Evolutionary conservation across 2,113 vertebrate species (phyloP), one percentile per base, ranked within the genome.

Genomic region (Promerops cafer): DNA sequence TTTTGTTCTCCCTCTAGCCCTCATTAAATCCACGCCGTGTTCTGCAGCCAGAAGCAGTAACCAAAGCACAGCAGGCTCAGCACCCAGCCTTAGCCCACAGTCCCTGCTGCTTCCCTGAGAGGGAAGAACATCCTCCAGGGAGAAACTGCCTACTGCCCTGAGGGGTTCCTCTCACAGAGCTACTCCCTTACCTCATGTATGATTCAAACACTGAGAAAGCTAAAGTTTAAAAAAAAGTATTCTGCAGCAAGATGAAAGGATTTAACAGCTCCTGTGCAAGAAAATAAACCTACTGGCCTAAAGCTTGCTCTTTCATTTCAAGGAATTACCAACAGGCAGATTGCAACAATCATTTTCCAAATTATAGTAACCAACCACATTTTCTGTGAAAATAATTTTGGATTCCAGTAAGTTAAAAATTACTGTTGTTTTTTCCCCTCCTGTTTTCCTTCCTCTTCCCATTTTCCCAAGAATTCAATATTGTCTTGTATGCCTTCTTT

Each of bases 361-460:
- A 70, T 76, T 85, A 54, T 24, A 54, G 74, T 53, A 87, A 79
- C 54, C 39, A 69, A 74, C 50, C 4, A 6, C 47, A 49, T 88
- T 83, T 94, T 83, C 79, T 83, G 27, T 70, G 90, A 85, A 83
- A 54, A 80, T 52, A 16, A 74, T 64, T n/a, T 85, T 77, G 31
- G 56, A 77, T 96, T 94, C 89, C 78, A 83, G 74, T 87, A 91
- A 96, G 78, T 82, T 60, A 68, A 89, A 66, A 72, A 37, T 47
- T 44, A 15, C 37, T 54, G 19, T 52, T 80, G 44, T 6, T 85
- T 95, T 70, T 49, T 4, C 8, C 27, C 24, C 35, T 27, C 16
- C 9, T 40, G 80, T 91, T 80, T 54, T 69, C 37, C 31, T 83
- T 10, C 45, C 39, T 39, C 60, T 63, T 90, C 52, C 68, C 13